A percentile compares a stretch with the other conserved stretches of the same genome.
Conservation (phyloP, 2,888 invertebrate species). For the Herminia tarsipennalis region DNA sequence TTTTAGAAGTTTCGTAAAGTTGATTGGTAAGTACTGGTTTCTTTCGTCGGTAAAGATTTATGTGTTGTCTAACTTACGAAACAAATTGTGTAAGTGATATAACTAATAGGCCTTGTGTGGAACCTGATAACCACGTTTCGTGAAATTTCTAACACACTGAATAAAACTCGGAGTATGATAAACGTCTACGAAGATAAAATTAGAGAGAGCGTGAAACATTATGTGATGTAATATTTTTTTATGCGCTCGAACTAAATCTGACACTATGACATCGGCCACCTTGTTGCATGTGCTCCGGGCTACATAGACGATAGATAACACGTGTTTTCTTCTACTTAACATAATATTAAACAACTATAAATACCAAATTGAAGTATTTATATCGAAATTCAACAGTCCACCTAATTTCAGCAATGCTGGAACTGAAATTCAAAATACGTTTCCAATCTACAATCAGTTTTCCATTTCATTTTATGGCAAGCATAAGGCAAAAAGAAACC, state of each 20-base stretch:
- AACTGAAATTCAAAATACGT: too few species aligned
- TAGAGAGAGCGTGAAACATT: slow-evolving; percentile 48
- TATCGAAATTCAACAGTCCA: too few species aligned
- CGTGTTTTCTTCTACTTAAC: too few species aligned
- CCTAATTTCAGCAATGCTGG: too few species aligned
- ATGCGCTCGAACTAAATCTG: slow-evolving; percentile 51
- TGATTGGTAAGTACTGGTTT: slow-evolving; percentile 9
- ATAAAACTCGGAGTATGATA: slow-evolving; percentile 23
- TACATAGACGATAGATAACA: too few species aligned
- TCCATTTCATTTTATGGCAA: slow-evolving; percentile 25
- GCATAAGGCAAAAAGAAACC: slow-evolving; percentile 40
- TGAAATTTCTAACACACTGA: slow-evolving; percentile 19
- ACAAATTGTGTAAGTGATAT: slow-evolving; percentile 16
- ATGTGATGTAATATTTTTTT: slow-evolving; percentile 57
- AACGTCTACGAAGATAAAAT: slow-evolving; percentile 42
- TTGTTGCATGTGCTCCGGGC: too few species aligned
- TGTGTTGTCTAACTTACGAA: slow-evolving; percentile 26
- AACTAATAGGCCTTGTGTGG: slow-evolving; percentile 14
- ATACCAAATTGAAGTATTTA: too few species aligned
- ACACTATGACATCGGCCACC: slow-evolving; percentile 27
- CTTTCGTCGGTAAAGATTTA: too few species aligned
- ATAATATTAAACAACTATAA: too few species aligned
- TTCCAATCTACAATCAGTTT: slow-evolving; percentile 15
- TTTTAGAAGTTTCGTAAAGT: too few species aligned
- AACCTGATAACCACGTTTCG: slow-evolving; percentile 12